Percentiles rank a stretch among this genome's conserved stretches.
These are phyloP conservation scores for Araneus ventricosus DNA, from an alignment of 1,140 invertebrate species.

Conservation along the genomic window DNA sequence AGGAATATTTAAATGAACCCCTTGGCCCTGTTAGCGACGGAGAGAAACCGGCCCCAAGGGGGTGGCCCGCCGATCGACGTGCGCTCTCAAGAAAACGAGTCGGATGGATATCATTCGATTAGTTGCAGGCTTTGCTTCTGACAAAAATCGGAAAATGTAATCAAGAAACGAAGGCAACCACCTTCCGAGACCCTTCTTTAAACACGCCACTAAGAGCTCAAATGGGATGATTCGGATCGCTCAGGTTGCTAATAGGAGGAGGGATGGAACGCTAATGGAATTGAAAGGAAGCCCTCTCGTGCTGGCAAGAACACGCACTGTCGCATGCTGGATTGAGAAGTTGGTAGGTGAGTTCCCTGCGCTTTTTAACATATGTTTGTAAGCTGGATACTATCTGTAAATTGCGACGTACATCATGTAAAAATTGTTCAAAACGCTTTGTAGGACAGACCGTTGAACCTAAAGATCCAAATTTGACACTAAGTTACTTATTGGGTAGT, in stretches of 20 bases:
- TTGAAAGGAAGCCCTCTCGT: background rate
- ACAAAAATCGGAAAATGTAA: constrained; percentile 73
- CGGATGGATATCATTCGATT: constrained; percentile 71
- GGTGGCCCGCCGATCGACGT: background rate
- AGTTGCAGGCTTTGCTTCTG: constrained; percentile 28
- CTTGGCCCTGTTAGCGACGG: background rate
- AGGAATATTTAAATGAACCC: constrained; percentile 66
- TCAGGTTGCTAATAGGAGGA: background rate
- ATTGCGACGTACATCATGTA: no score
- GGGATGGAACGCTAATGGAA: background rate
- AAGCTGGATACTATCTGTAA: no score
- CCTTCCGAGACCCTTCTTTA: constrained; percentile 16
- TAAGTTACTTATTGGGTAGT: no score
- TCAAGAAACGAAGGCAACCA: constrained; percentile 60
- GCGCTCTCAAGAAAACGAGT: constrained; percentile 59
- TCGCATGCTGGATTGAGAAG: no score
- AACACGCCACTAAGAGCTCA: constrained; percentile 23
- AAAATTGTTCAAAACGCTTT: no score
- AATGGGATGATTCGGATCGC: constrained; percentile 53
- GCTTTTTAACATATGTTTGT: no score
- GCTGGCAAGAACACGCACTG: background rate
- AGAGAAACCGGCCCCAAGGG: background rate
- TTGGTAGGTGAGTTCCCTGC: no score
- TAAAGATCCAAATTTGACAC: no score
- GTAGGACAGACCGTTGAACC: no score